Base-by-base conservation (phyloP, 2,888 invertebrate genomes). In the Dioctria rufipes region DNA sequence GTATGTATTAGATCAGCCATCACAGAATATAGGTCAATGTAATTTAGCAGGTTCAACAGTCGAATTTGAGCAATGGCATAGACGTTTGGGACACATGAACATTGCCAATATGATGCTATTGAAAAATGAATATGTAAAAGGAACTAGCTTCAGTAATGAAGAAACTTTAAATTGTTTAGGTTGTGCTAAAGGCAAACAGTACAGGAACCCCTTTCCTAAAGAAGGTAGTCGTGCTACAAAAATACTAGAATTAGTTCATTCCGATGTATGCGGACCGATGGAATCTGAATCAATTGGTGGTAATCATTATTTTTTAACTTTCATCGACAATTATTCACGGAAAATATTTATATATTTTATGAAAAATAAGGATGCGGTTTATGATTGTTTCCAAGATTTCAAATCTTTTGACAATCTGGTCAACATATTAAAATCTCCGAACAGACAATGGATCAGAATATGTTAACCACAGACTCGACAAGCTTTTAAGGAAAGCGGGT, bases 311-410 rank as follows among this genome's bases (percentile, higher is more conserved):
- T 81, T 82, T 13, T 71, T 83, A 3, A 80, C 82, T 13, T 82
- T 83, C 60, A 81, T 84, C 11, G 83, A 84, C 69, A 83, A 84
- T 71, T 25, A 54, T 66, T 71, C 63, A 40, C 25, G 78, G 63
- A 80, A 80, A 43, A 71, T 51, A 3, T 58, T 65, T 46, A 80
- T 82, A 2, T 69, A 81, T 39, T 84, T 78, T 13, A 66, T 83
- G 5, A 83, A 81, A n/a, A 49, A 63, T 8, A 82, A 83, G 54
- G 63, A 51, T 5, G 80, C 83, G 8, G 82, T 63, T 40, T 80
- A 83, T 40, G 51, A 66, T 8, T 54, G 37, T 65, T 82, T 83
- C 58, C 75, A 81, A 58, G 67, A 61, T 9, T 84, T 77, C 75
- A 80, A 82, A 51, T 25, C 46, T n/a, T 67, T 80, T 42, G 81